Evolutionary conservation across 53 echinoderm and acorn worm species (phyloP).

Genomic region (Mesocentrotus franciscanus): DNA sequence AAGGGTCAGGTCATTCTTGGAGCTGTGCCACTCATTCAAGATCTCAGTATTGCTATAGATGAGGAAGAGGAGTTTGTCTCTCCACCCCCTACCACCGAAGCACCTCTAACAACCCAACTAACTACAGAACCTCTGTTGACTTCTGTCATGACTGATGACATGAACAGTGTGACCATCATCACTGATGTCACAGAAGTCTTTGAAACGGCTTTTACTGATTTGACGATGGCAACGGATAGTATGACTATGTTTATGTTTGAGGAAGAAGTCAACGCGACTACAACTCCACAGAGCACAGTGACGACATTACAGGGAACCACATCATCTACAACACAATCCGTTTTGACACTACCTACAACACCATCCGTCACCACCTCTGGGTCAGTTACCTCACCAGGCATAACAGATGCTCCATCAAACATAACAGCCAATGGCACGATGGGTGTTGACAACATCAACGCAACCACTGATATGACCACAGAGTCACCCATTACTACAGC

Average conservation of each 20-base stretch:
- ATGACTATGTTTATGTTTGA: constrained; percentile 49
- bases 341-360: constrained; percentile 14
- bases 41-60: background rate
- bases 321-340: constrained; percentile 40
- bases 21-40: constrained; percentile 59
- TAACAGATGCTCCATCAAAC: constrained; percentile 1
- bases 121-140: background rate
- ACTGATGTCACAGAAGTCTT: constrained; percentile 58
- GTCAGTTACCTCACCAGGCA: background rate
- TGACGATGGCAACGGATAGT: background rate
- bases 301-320: background rate
- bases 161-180: constrained; percentile 25
- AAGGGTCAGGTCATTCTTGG: constrained; percentile 78
- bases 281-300: background rate
- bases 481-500: constrained; percentile 12
- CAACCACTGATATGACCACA: constrained; percentile 28
- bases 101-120: constrained; percentile 18
- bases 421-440: background rate
- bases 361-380: constrained; percentile 3
- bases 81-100: constrained; percentile 65
- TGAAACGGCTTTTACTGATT: constrained; percentile 28
- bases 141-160: background rate
- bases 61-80: constrained; percentile 70
- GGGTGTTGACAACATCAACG: constrained; percentile 3
- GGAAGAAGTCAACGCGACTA: constrained; percentile 17